A percentile compares a stretch with the other conserved stretches of the same genome.
Conservation (phyloP, 2,888 invertebrate species). For the Neuroscelio doddi region DNA sequence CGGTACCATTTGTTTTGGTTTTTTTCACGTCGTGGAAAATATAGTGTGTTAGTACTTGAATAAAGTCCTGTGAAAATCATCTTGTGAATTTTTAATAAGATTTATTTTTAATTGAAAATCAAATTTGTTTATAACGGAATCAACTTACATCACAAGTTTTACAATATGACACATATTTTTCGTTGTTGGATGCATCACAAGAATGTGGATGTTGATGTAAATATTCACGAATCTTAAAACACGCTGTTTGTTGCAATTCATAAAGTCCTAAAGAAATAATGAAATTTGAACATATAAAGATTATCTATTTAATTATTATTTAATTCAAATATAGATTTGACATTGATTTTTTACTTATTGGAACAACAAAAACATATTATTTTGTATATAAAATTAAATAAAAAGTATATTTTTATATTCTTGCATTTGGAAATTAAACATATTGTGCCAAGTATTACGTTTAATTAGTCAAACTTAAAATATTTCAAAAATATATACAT, state of each 20-base stretch:
- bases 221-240: conserved; percentile 56
- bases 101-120: conserved; percentile 1
- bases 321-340: too few relatives aligned
- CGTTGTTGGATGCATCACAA: conserved; percentile 46
- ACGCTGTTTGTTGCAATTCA: conserved; percentile 51
- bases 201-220: conserved; percentile 53
- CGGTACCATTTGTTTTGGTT: conserved; percentile 1
- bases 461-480: too few relatives aligned
- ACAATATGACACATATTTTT: conserved; percentile 53
- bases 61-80: conserved; percentile 56
- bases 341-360: too few relatives aligned
- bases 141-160: conserved; percentile 49
- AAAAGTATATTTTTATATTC: neutral
- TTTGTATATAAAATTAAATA: conserved; percentile 6
- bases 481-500: too few relatives aligned
- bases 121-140: neutral
- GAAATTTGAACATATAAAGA: too few relatives aligned
- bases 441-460: too few relatives aligned
- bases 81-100: conserved; percentile 10
- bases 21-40: conserved; percentile 58
- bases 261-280: conserved; percentile 40
- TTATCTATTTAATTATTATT: too few relatives aligned
- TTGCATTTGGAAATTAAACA: too few relatives aligned
- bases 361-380: too few relatives aligned
- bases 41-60: conserved; percentile 55